A percentile compares a stretch with the other conserved stretches of the same genome.
These are phyloP conservation scores for Chamaea fasciata DNA, from an alignment of 2,113 vertebrate species.

Conservation along the genomic window DNA sequence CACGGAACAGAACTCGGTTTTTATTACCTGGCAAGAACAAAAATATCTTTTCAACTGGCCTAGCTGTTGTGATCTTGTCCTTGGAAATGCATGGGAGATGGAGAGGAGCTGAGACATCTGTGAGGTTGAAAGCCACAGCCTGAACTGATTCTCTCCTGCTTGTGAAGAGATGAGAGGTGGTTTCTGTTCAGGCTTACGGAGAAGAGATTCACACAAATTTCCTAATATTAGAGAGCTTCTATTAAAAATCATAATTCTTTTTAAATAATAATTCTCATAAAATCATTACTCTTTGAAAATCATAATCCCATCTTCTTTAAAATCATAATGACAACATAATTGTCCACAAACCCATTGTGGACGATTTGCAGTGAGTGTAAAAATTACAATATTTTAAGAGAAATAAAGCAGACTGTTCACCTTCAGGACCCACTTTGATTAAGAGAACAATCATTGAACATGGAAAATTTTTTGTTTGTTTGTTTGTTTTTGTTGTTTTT, in stretches of 20 bases:
- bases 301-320: neutral
- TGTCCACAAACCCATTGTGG: neutral
- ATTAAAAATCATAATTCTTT: neutral
- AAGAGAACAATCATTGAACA: neutral
- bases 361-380: neutral
- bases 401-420: neutral
- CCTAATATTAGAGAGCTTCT: neutral
- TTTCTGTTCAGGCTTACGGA: neutral
- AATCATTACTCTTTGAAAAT: neutral
- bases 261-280: neutral
- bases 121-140: neutral
- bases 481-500: too few species aligned
- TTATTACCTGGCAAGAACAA: neutral
- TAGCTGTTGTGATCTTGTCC: neutral
- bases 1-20: rapidly evolving
- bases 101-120: neutral
- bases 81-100: neutral
- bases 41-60: neutral
- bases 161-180: neutral
- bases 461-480: neutral
- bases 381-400: neutral
- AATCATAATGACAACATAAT: neutral
- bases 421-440: neutral
- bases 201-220: neutral
- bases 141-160: neutral